phyloP scores from a whole-genome alignment of 2,797 vertebrate genomes.

The Mastacembelus armatus region DNA sequence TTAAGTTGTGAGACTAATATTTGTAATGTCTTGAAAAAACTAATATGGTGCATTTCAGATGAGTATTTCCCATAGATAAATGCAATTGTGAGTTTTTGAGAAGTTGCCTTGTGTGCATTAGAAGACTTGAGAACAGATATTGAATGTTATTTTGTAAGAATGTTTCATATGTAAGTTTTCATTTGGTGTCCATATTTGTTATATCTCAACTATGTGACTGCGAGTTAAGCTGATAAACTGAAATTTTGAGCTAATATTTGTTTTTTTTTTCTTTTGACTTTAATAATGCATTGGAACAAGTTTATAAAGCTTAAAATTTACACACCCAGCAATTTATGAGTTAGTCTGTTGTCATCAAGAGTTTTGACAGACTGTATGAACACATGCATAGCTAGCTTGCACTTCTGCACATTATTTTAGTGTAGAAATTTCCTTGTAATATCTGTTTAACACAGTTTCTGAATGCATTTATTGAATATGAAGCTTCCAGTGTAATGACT shows the following conservation, averaged over 20 bases:
- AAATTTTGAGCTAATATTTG: background rate
- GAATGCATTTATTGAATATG: background rate
- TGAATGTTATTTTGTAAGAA: conserved; percentile 3
- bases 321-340: too few species aligned
- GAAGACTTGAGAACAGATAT: background rate
- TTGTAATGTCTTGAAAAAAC: background rate
- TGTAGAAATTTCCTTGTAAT: too few species aligned
- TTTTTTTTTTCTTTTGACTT: background rate
- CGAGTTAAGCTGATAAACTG: conserved; percentile 27
- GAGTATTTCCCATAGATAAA: conserved; percentile 9
- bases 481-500: too few species aligned
- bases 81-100: background rate
- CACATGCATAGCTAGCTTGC: too few species aligned
- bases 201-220: conserved; percentile 20
- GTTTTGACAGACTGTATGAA: too few species aligned
- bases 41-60: background rate
- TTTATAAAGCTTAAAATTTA: too few species aligned
- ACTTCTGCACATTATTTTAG: too few species aligned
- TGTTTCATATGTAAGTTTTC: conserved; percentile 5
- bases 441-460: too few species aligned
- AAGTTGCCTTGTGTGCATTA: conserved; percentile 5
- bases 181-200: conserved; percentile 7
- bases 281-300: background rate
- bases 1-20: conserved; percentile 6
- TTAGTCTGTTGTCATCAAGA: too few species aligned